phyloP scores from a whole-genome alignment of 2,797 vertebrate genomes.

The Neomorphus geoffroyi region DNA sequence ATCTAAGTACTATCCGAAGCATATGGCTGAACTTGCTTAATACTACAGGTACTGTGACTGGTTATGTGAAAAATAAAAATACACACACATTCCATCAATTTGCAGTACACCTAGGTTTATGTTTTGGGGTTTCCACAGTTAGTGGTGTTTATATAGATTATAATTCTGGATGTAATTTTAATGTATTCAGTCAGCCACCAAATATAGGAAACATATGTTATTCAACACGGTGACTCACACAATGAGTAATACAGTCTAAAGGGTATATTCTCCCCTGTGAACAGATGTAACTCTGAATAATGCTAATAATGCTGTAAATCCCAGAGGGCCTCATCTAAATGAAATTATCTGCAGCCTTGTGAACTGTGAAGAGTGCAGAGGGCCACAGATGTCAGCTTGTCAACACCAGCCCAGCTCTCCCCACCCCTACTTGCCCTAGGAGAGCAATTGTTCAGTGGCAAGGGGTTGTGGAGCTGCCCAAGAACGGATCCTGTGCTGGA shows the following conservation, averaged over 20 bases:
- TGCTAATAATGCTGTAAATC: slow-evolving; percentile 3
- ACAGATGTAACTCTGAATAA: slow-evolving; percentile 9
- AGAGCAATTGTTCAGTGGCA: background rate
- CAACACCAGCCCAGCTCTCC: background rate
- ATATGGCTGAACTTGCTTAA: background rate
- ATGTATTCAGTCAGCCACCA: slow-evolving; percentile 3
- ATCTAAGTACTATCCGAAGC: background rate
- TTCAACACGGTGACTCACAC: slow-evolving; percentile 47
- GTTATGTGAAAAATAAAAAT: background rate
- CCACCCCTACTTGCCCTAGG: background rate
- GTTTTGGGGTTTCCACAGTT: background rate
- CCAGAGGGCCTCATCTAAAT: background rate
- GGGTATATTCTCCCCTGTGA: background rate
- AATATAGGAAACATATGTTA: slow-evolving; percentile 39
- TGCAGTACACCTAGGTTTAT: background rate
- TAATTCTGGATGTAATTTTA: background rate
- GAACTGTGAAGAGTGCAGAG: background rate
- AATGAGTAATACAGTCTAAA: slow-evolving; percentile 26
- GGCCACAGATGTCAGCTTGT: background rate
- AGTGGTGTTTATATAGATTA: background rate
- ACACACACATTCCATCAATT: background rate
- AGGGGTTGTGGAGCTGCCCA: background rate
- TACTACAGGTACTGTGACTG: background rate
- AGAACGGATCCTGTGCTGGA: background rate
- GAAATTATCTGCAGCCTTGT: background rate